Base-by-base conservation (phyloP, 2,888 invertebrate species). In the Cheilosia variabilis region DNA sequence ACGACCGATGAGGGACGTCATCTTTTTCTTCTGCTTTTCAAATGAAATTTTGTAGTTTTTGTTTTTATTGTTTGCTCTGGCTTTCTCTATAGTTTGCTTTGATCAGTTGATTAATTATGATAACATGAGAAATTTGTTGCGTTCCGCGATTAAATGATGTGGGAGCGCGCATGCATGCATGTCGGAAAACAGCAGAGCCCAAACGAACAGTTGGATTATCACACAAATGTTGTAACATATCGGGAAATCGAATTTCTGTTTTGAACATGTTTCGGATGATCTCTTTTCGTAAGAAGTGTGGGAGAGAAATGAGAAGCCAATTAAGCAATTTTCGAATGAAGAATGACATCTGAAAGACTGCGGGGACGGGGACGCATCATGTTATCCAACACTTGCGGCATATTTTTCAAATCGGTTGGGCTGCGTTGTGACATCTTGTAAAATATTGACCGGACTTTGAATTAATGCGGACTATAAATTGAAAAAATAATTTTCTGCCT, bases 61-160 rank as follows among this genome's bases (percentile, higher is more conserved):
- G 17, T 24, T 45, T 43, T 34, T 55, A 52, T 22, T 50, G 53
- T 69, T 43, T 71, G 37, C 37, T 22, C 52, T 60, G 76, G 58
- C 47, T 24, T 43, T 52, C 53, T 66, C 53, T 60, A 45, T 45
- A 55, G 27, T 55, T 75, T 55, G 57, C 78, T 78, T 71, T 78
- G 71, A 78, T 78, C 71, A 79, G 58, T 80, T 80, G 80, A 84
- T 80, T 84, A 84, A 84, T 84, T 84, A 84, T 84, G 75, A 84
- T 84, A 71, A 84, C 75, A 80, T 76, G 84, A 80, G 75, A 84
- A 84, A 84, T 84, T 84, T 84, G 84, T 80, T 80, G 57, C 75
- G 13, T 37, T 37, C 31, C 75, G 68, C 69, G 75, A 79, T 79
- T 84, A 69, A 68, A 78, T 68, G 73, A 68, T 68, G 79, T 69